Evolutionary conservation across 2,888 invertebrate species (phyloP), one percentile per base, ranked within the genome.

Genomic region (Hoplodrina blanda): DNA sequence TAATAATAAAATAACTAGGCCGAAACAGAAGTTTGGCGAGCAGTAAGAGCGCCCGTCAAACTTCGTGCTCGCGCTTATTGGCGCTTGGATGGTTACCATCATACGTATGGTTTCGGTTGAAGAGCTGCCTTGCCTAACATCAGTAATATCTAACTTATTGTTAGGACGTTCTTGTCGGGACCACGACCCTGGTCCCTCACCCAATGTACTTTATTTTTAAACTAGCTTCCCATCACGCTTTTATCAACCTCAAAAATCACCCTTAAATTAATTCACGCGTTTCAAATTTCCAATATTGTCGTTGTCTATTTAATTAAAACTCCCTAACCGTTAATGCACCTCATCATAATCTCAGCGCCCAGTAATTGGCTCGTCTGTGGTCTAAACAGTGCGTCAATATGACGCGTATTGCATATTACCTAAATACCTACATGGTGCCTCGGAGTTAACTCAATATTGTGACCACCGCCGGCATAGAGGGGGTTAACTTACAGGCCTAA

Each of bases 361-460:
- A 46, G 57, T 71, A 64, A 72, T 78, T 62, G 54, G 53, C 15
- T 54, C 10, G 30, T 2, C 13, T 19, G 52, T 41, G 66, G 33
- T 50, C 61, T 30, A 79, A 75, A 66, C 49, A 53, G n/a, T 37
- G 57, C n/a, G 53, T 57, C 46, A 41, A 53, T 68, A 62, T 65
- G 41, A 62, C 19, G 56, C 54, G 49, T 17, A 33, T 25, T 49
- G 30, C 62, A 25, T 61, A 37, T 41, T 37, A 62, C 46, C 46
- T 46, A 0, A 37, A 33, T 37, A 62, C 46, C 46, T 46, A 0
- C 46, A 46, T 52, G 49, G 53, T 50, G 77, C 49, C 56, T 50
- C 19, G 50, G 33, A 46, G 50, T 19, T 69, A 73, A 73, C 64
- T 73, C 62, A 50, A 74, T 46, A 17, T 59, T 70, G 65, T 55